Evolutionary conservation across 2,797 vertebrate species (phyloP).

Genomic region (Sebastes goodei): DNA sequence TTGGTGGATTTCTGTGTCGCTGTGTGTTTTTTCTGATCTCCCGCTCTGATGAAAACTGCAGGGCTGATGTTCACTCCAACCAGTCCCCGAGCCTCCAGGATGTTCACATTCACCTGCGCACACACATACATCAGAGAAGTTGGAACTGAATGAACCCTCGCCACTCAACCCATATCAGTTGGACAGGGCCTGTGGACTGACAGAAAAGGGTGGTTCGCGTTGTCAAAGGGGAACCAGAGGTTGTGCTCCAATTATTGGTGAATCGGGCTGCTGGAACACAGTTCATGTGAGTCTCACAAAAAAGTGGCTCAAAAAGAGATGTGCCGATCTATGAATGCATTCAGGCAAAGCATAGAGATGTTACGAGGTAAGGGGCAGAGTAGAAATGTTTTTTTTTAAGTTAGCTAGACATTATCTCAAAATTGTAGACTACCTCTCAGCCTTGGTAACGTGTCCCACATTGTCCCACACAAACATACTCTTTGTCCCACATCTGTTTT

Average conservation of each 20-base stretch:
- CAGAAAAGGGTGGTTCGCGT: not conserved
- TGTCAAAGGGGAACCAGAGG: not conserved
- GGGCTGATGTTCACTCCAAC: conserved; percentile 95
- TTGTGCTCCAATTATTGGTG: not conserved
- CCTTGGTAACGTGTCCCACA: no score
- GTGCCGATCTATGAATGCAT: no score
- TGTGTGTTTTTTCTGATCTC: conserved; percentile 88
- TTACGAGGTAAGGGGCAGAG: no score
- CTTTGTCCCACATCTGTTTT: no score
- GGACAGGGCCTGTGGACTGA: no score
- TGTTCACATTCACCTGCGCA: conserved; percentile 88
- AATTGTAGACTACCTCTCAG: no score
- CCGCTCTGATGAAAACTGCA: conserved; percentile 88
- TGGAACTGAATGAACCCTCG: not conserved
- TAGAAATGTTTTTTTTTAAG: no score
- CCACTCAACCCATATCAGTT: not conserved
- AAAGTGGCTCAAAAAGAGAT: no score
- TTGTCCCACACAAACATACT: no score
- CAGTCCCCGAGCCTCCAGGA: conserved; percentile 93
- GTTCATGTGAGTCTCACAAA: no score
- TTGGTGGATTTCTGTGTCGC: conserved; percentile 91
- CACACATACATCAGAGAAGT: not conserved
- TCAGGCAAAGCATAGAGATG: no score
- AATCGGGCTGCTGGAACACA: not conserved
- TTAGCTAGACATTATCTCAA: no score